Base-by-base conservation (phyloP, 2,797 vertebrate species). In the Acipenser oxyrinchus region DNA sequence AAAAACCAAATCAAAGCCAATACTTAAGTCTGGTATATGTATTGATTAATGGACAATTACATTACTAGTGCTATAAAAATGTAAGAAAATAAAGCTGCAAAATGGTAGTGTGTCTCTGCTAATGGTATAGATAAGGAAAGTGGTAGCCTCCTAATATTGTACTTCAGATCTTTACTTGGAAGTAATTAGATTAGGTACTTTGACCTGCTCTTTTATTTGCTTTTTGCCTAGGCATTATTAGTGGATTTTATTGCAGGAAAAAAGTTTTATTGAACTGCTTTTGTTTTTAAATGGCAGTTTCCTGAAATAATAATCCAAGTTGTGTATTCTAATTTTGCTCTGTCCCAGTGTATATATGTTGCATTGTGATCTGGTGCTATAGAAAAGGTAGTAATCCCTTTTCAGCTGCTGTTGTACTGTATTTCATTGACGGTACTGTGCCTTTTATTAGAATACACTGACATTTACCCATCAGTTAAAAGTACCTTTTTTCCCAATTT, bases 321-420 rank as follows among this genome's bases (percentile, higher is more conserved):
- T 37, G 37, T 37, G 37, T 37, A 37, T 37, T 37, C 37, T 37
- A 5, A 37, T 37, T 4, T n/a, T 58, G 55, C 8, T 65, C 55
- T 12, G 37, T 66, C 53, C 11, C 23, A 18, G 58, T 67, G 49
- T 49, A 10, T 60, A 50, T 49, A 12, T 67, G 58, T 18, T 59
- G 71, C 23, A 61, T 10, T 60, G 63, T 48, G 49, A 13, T 53
- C 66, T 51, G 49, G 58, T 71, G 62, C 63, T 68, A 68, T 69
- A 37, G 18, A 18, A 37, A 37, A 37, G 37, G 37, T 37, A 37
- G 37, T 4, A 37, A 37, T 37, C 37, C 37, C 37, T 37, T 37
- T 37, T 37, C 37, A 37, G 37, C 4, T 37, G 37, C 37, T 37
- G 37, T 4, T 37, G 37, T 37, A 37, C 37, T 37, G 37, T 4